These are phyloP conservation scores for Channa maculata DNA, from an alignment of 2,113 vertebrate genomes.

Conservation along the genomic window DNA sequence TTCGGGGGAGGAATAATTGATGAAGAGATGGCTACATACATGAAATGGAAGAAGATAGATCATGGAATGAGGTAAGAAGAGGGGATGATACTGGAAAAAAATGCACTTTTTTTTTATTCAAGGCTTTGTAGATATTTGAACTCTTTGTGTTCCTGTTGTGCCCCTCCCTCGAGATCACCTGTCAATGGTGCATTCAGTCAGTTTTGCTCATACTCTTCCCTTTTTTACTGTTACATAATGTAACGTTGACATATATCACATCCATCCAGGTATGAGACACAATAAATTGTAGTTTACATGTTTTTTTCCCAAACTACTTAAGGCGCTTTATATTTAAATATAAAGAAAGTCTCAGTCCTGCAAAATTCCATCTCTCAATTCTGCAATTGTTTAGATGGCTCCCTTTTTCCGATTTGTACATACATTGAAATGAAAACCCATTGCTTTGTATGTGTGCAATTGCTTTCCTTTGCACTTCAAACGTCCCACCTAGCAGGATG, in stretches of 20 bases:
- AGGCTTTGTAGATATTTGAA: constrained; percentile 16
- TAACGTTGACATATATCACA: too few species aligned
- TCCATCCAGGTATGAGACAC: too few species aligned
- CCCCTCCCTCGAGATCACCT: constrained; percentile 10
- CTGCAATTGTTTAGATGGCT: neutral
- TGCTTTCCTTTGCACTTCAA: neutral
- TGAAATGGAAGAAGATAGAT: neutral
- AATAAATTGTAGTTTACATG: too few species aligned
- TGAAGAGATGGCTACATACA: neutral
- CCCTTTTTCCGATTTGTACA: neutral
- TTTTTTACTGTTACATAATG: too few species aligned
- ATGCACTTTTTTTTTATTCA: constrained; percentile 16
- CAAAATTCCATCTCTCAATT: neutral
- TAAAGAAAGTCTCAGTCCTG: neutral
- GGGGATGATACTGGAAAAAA: neutral
- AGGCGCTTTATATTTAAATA: too few species aligned
- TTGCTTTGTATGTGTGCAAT: neutral
- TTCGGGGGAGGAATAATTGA: neutral
- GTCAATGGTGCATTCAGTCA: constrained; percentile 9
- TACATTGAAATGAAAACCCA: neutral
- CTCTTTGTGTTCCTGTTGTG: constrained; percentile 23
- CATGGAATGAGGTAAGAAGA: neutral
- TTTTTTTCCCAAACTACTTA: too few species aligned
- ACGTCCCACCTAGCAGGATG: constrained; percentile 20
- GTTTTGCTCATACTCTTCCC: neutral